Evolutionary conservation across 2,888 invertebrate species (phyloP), one percentile per base, ranked within the genome.

Genomic region (Cetonia aurata): DNA sequence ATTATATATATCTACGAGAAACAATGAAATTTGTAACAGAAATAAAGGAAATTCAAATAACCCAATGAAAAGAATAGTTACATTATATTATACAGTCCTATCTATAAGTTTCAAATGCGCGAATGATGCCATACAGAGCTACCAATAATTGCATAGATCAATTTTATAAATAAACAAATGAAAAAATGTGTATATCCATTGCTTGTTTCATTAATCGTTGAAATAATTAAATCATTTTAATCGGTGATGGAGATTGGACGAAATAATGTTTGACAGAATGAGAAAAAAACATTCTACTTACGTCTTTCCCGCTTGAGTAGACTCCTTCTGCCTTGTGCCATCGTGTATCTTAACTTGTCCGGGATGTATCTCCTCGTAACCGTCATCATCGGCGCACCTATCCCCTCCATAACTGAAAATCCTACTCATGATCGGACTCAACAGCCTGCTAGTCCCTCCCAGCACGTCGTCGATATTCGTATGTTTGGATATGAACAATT

Each of bases 391-490:
- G 74, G 85, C 84, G 41, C 85, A 85, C 74, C 85, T 83, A 15
- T 72, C 70, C 9, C 77, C 79, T 33, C 78, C 77, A 72, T 82
- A 83, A 59, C 77, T 79, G 73, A 88, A 83, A 75, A 88, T 86
- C 41, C 87, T 86, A 78, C 88, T 88, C 86, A 90, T 89, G 73
- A 91, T 87, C 10, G 91, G 91, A 81, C 91, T 91, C 77, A 91
- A 88, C 72, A 91, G 82, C 25, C 86, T 86, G 70, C 85, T 85
- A 52, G 86, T 83, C 66, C 86, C 86, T 56, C 95, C 96, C 72
- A 97, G 87, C 81, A 97, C 89, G 80, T 97, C 96, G 81, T 96
- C 96, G 77, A 96, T 96, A 83, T 96, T 94, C 50, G 92, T 92
- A 83, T 94, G 94, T 69, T 91, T 89, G 10, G 96, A 95, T 75